phyloP scores from a whole-genome alignment of 2,113 vertebrate species.

The Melierax canorus region DNA sequence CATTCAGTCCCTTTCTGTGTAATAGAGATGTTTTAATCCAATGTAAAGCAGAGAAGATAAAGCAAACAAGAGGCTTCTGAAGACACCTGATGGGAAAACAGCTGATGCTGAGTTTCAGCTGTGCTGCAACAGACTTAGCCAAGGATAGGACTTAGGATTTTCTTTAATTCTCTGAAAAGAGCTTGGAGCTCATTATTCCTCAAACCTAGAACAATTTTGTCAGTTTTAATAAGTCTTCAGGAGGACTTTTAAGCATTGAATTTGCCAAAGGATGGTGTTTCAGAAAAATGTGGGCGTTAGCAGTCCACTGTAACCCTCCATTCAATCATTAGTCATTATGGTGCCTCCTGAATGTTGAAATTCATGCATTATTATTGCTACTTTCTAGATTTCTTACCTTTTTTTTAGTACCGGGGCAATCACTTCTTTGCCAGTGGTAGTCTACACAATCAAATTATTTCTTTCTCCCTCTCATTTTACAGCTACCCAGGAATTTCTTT shows the following conservation, averaged over 20 bases:
- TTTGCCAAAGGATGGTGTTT: neutral
- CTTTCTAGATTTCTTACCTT: neutral
- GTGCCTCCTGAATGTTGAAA: neutral
- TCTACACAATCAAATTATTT: neutral
- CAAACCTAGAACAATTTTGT: neutral
- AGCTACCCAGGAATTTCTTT: neutral
- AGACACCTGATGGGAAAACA: neutral
- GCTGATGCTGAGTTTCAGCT: neutral
- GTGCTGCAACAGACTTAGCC: neutral
- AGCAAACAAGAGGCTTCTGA: neutral
- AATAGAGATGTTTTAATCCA: neutral
- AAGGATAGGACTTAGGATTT: fast-evolving
- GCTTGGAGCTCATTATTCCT: neutral
- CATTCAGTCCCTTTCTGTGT: fast-evolving
- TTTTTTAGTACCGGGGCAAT: neutral
- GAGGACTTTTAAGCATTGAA: neutral
- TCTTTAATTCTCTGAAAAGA: neutral
- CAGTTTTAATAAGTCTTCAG: neutral
- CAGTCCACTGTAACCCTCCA: neutral
- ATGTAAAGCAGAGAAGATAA: neutral
- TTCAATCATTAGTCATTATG: neutral
- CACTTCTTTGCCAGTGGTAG: neutral
- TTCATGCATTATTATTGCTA: neutral
- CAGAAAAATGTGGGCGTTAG: neutral
- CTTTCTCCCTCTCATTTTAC: neutral